Percentiles rank a stretch among this genome's conserved stretches.
Evolutionary conservation across 2,888 invertebrate species (phyloP).

Genomic region (Philhelius pedissequus): DNA sequence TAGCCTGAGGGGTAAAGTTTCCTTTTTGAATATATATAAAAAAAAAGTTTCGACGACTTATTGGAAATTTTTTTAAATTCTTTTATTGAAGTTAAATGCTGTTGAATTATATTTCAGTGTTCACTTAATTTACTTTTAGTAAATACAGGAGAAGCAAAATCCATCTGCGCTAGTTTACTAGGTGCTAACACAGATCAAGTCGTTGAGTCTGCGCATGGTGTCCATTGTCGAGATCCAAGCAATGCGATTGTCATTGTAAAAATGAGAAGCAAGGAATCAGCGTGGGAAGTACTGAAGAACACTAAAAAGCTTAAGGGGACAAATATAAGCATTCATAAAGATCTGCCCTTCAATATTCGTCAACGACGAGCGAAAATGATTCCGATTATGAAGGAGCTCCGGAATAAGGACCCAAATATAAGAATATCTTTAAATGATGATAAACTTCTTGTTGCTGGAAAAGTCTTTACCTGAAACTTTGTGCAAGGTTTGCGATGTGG

Average conservation of each 20-base stretch:
- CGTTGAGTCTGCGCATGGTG: conserved; percentile 1
- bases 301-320: too few species aligned
- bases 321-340: too few species aligned
- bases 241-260: not conserved
- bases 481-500: not conserved
- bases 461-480: conserved; percentile 13
- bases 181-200: not conserved
- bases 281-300: conserved; percentile 9
- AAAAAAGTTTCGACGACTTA: too few species aligned
- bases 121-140: too few species aligned
- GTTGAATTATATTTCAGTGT: too few species aligned
- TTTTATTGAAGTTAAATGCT: too few species aligned
- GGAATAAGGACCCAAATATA: not conserved
- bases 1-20: too few species aligned
- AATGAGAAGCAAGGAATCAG: conserved; percentile 3
- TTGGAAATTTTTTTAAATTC: too few species aligned
- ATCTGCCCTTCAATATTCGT: too few species aligned
- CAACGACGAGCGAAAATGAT: not conserved
- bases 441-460: not conserved
- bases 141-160: conserved; percentile 15
- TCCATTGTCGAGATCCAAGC: not conserved
- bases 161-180: conserved; percentile 11
- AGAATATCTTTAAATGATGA: not conserved
- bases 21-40: too few species aligned
- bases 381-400: not conserved